Evolutionary conservation across 2,113 vertebrate species (phyloP), one percentile per base, ranked within the genome.

Genomic region (Proterorhinus semilunaris): DNA sequence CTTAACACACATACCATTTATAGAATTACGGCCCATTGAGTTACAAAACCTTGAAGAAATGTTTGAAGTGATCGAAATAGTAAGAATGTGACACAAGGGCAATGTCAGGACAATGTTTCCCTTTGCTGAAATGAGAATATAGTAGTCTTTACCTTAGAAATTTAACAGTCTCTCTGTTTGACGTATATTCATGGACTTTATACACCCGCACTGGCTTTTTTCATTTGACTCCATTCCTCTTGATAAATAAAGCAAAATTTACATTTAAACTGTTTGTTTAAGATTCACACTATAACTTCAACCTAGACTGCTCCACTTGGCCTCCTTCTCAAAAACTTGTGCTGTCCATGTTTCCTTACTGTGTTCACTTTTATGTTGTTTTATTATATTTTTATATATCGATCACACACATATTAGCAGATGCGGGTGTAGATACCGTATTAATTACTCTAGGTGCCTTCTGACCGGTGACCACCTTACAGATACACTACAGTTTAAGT

Each of bases 261-360:
- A 54, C 17, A 21, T 21, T 21, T 21, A 21, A 36, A 36, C 2
- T 36, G 27, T 36, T 36, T 36, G 4, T 36, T 36, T 21, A 21
- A 21, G 21, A 21, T 21, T 21, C 21, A 21, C 27, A 36, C 27
- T 36, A 36, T 36, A 36, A 36, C 27, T 36, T 36, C 27, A 36
- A 36, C 27, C 4, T 36, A 36, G 27, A 36, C 27, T 36, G 27
- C 4, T 36, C 62, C 85, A 66, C 51, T 85, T 86, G 69, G 81
- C 76, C 86, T 43, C n/a, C 64, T 13, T 66, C 17, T 48, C 55
- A 68, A 0, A 9, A n/a, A 17, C 13, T n/a, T 64, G 51, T 66
- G 15, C 15, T 64, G 16, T 66, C 12, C 51, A 65, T 58, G 13
- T 58, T 73, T 49, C 59, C 49, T 71, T 48, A 45, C 54, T 10